Base-by-base conservation (phyloP, 1,140 invertebrate species). In the Apolygus lucorum region DNA sequence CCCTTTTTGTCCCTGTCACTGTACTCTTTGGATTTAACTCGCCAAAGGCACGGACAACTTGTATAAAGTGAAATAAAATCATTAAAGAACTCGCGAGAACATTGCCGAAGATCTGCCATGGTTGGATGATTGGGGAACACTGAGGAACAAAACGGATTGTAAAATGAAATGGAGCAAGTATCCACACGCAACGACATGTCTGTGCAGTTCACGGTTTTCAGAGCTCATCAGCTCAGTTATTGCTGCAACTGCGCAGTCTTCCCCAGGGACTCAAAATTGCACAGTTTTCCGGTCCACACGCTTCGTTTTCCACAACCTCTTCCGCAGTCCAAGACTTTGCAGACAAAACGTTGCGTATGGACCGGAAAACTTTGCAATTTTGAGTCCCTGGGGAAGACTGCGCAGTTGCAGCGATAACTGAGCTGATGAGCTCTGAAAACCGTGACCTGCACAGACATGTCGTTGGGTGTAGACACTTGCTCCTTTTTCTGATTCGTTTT, bases 281-380 rank as follows among this genome's bases (percentile, higher is more conserved):
- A 28, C 67, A 59, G 67, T 68, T 68, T 68, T 68, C 67, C 42
- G 17, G 67, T 68, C 67, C 52, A 59, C 67, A 68, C 17, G n/a
- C 67, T 63, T 63, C 52, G 34, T 68, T 68, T 68, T 68, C 42
- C 22, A 62, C 67, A 63, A n/a, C n/a, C n/a, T n/a, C n/a, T n/a
- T n/a, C 26, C 29, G 65, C 28, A 67, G 65, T n/a, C n/a, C n/a
- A n/a, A n/a, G n/a, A n/a, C n/a, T n/a, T n/a, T n/a, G n/a, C n/a
- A n/a, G n/a, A 27, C 67, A 68, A 68, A 54, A 62, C 67, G 67
- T 68, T 22, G 26, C 67, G 67, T 68, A 13, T 68, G 52, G 67
- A 68, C 67, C 67, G 17, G 67, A n/a, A n/a, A n/a, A n/a, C n/a
- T n/a, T n/a, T n/a, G n/a, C n/a, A n/a, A n/a, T n/a, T n/a, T n/a